These are phyloP conservation scores for Salvelinus fontinalis DNA, from an alignment of 2,113 vertebrate genomes.

Conservation along the genomic window DNA sequence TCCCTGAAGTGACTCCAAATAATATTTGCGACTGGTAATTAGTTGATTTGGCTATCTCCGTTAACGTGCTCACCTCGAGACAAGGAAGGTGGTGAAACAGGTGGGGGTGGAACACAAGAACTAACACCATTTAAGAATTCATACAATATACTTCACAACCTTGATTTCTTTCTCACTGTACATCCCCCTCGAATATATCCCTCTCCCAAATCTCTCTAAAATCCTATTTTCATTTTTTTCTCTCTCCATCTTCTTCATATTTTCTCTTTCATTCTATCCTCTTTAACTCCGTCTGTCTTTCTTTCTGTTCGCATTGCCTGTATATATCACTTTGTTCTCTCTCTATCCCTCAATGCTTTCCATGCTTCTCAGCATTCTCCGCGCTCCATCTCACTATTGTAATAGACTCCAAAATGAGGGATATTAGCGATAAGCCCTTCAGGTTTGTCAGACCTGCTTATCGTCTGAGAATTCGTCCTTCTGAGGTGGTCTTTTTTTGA, in stretches of 20 bases:
- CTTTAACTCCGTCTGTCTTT: not conserved
- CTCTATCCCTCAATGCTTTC: slow-evolving; percentile 2
- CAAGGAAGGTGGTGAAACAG: slow-evolving; percentile 1
- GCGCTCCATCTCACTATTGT: slow-evolving; percentile 34
- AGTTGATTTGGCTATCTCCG: slow-evolving; percentile 25
- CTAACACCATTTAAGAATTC: not conserved
- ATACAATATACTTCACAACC: no score
- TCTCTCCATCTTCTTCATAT: not conserved
- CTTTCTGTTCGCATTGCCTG: not conserved
- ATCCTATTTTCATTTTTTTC: not conserved
- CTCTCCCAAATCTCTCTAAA: not conserved
- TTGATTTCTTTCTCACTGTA: no score
- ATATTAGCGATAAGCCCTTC: slow-evolving; percentile 63
- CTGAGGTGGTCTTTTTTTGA: slow-evolving; percentile 35
- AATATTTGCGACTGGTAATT: slow-evolving; percentile 37
- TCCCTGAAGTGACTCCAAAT: slow-evolving; percentile 32
- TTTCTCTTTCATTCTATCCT: not conserved
- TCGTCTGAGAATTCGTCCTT: slow-evolving; percentile 42
- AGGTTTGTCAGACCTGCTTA: slow-evolving; percentile 61
- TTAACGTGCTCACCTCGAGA: slow-evolving; percentile 2
- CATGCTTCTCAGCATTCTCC: slow-evolving; percentile 41
- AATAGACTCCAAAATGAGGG: slow-evolving; percentile 62
- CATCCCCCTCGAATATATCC: no score
- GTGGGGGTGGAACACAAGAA: not conserved
- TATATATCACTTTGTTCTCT: not conserved